These are phyloP conservation scores for Mormyrus hasselquistii DNA, from an alignment of 2,797 vertebrate genomes.

Conservation along the genomic window DNA sequence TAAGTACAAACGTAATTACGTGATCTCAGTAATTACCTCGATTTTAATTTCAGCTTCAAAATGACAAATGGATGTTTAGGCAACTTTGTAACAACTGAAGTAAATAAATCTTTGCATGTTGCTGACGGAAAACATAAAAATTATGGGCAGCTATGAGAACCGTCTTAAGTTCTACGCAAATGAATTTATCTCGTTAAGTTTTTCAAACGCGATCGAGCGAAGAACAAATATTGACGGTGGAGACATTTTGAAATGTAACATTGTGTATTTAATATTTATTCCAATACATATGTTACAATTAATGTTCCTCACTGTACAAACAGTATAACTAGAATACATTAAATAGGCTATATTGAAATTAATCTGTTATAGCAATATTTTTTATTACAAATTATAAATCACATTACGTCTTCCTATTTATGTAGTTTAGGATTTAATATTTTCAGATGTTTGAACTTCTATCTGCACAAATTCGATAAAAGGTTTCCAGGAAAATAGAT, in stretches of 20 bases:
- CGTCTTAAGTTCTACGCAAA: background rate
- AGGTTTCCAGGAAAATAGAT: background rate
- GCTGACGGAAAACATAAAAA: background rate
- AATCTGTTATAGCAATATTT: background rate
- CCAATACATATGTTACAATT: background rate
- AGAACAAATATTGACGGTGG: background rate
- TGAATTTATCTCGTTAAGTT: background rate
- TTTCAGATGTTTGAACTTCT: background rate
- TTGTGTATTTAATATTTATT: background rate
- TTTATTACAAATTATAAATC: background rate
- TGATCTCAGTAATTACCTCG: background rate
- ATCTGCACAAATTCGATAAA: background rate
- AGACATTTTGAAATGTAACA: background rate
- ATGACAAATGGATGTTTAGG: background rate
- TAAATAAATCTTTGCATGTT: background rate
- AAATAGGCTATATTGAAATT: background rate
- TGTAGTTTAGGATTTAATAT: background rate
- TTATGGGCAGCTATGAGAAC: background rate
- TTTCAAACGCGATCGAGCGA: background rate
- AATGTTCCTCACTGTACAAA: background rate
- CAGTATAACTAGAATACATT: background rate
- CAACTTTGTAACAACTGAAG: background rate
- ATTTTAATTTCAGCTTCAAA: conserved; percentile 3
- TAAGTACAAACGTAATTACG: background rate
- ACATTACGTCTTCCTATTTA: background rate